A percentile compares a stretch with the other conserved stretches of the same genome.
phyloP scores from a whole-genome alignment of 2,797 vertebrate species.

The Molossus molossus region DNA sequence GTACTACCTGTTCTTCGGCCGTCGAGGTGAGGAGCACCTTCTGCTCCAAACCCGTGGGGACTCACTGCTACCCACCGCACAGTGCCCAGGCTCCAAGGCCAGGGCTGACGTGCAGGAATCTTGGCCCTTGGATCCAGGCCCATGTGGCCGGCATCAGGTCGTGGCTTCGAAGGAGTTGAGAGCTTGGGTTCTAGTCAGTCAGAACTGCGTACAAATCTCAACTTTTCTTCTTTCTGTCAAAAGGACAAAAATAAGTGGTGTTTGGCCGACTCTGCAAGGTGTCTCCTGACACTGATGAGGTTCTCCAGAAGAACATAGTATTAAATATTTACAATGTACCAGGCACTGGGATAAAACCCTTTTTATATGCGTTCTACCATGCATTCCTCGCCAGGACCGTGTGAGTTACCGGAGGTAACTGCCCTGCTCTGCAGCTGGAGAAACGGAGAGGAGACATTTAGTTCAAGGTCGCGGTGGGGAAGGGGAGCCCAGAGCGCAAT shows the following conservation, averaged over 20 bases:
- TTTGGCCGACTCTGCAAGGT: neutral
- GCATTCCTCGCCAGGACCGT: neutral
- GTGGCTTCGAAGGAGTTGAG: neutral
- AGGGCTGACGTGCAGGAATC: neutral
- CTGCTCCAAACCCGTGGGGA: neutral
- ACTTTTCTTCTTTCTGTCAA: neutral
- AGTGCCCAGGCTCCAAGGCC: neutral
- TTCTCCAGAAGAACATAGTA: neutral
- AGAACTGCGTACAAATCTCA: neutral
- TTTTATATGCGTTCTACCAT: neutral
- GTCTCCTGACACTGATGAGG: neutral
- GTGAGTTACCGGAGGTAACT: neutral
- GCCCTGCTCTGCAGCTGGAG: neutral
- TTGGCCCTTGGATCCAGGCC: neutral
- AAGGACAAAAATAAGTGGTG: conserved; percentile 19
- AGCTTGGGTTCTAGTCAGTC: neutral
- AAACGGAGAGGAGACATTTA: neutral
- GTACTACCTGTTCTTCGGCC: neutral
- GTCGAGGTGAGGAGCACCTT: neutral
- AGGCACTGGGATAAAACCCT: neutral
- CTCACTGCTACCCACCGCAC: rapidly evolving
- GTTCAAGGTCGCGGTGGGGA: neutral
- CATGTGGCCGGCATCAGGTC: too few species aligned
- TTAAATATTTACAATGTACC: neutral
- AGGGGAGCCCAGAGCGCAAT: neutral